Conservation (phyloP, 2,113 vertebrate species). For the Pandion haliaetus region DNA sequence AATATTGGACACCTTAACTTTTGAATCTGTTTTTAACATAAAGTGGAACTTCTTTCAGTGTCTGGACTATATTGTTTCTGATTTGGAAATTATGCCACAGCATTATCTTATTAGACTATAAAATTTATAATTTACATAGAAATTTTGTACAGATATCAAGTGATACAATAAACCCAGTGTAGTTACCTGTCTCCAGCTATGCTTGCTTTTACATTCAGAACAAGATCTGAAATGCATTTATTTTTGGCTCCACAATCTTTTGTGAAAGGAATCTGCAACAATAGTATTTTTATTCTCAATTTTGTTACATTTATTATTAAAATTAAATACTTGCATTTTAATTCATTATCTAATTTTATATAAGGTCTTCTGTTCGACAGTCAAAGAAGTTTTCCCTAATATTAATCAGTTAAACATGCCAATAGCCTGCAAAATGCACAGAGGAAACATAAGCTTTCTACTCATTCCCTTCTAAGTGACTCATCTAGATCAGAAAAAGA, state of each 20-base stretch:
- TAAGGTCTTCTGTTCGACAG: neutral
- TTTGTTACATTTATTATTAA: neutral
- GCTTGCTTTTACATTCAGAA: conserved; percentile 75
- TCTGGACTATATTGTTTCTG: neutral
- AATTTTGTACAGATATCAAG: neutral
- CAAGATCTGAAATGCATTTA: conserved; percentile 88
- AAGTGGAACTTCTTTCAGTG: neutral
- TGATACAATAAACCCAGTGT: neutral
- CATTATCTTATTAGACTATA: neutral
- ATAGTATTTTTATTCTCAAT: neutral
- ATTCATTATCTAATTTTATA: neutral
- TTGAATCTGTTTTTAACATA: neutral
- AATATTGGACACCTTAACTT: neutral
- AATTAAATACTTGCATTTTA: neutral
- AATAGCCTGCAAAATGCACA: neutral
- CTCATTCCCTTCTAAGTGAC: neutral
- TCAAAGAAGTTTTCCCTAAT: neutral
- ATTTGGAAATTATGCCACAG: neutral
- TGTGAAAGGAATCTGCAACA: conserved; percentile 86
- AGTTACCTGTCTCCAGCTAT: conserved; percentile 72
- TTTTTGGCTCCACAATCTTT: conserved; percentile 90
- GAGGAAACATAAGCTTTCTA: neutral
- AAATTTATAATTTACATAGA: neutral
- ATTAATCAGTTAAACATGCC: neutral
- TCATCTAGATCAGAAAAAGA: neutral